Conservation (phyloP, 2,797 vertebrate species). For the Mastacembelus armatus region DNA sequence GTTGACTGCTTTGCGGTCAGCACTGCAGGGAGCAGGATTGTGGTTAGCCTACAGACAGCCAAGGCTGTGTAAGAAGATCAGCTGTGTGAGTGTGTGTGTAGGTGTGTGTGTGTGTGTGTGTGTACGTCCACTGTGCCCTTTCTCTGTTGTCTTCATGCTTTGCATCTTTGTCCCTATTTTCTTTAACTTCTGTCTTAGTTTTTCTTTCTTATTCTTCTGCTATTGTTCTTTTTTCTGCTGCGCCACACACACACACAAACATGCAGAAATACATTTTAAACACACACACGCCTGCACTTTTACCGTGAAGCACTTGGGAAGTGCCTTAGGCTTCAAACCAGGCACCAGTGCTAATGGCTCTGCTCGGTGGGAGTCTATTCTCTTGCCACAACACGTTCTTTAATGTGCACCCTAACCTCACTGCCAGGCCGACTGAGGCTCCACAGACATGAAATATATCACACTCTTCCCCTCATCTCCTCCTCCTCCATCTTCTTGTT, state of each 20-base stretch:
- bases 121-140: constrained; percentile 26
- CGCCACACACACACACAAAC: background rate
- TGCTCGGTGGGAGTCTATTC: constrained; percentile 10
- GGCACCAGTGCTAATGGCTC: constrained; percentile 42
- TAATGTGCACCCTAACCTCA: constrained; percentile 27
- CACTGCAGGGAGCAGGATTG: constrained; percentile 84
- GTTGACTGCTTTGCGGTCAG: constrained; percentile 89
- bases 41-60: constrained; percentile 82
- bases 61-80: constrained; percentile 81
- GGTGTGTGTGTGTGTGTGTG: constrained; percentile 19
- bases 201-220: background rate
- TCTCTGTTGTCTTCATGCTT: constrained; percentile 33
- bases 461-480: background rate
- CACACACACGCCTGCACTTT: constrained; percentile 5
- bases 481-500: background rate
- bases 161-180: constrained; percentile 6
- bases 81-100: constrained; percentile 59
- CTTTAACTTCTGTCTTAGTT: background rate
- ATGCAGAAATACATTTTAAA: background rate
- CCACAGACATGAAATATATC: background rate
- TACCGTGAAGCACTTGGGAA: constrained; percentile 34
- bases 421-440: constrained; percentile 12
- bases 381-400: constrained; percentile 1
- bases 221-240: background rate
- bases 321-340: constrained; percentile 45